A percentile compares a stretch with the other conserved stretches of the same genome.
phyloP scores from a whole-genome alignment of 2,113 vertebrate genomes.

The Ictalurus punctatus region DNA sequence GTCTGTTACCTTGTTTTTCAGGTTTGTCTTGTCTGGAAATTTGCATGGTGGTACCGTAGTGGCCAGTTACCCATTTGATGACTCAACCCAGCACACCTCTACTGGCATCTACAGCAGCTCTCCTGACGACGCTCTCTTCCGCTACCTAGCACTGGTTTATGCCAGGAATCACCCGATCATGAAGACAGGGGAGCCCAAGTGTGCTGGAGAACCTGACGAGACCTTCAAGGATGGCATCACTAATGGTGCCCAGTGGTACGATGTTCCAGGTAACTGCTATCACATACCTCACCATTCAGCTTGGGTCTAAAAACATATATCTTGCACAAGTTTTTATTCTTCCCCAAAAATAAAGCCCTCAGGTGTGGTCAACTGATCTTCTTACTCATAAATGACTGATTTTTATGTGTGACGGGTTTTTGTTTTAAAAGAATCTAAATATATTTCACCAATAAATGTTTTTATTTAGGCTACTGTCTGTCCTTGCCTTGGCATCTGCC shows the following conservation, averaged over 20 bases:
- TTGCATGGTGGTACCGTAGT: slow-evolving; percentile 94
- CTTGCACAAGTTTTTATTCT: not conserved
- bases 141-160: slow-evolving; percentile 84
- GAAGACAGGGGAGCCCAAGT: slow-evolving; percentile 87
- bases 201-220: slow-evolving; percentile 72
- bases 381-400: not conserved
- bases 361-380: not conserved
- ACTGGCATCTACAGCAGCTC: slow-evolving; percentile 84
- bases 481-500: not conserved
- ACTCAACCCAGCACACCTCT: slow-evolving; percentile 76
- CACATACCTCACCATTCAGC: not conserved
- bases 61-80: slow-evolving; percentile 96
- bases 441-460: not conserved
- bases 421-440: not conserved
- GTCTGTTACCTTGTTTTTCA: slow-evolving; percentile 48
- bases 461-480: not conserved
- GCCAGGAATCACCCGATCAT: slow-evolving; percentile 88
- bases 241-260: slow-evolving; percentile 94
- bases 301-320: not conserved
- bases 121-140: slow-evolving; percentile 88
- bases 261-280: slow-evolving; percentile 81
- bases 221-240: slow-evolving; percentile 90
- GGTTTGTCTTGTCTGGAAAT: slow-evolving; percentile 95
- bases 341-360: not conserved
- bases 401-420: not conserved